Percentiles rank a stretch among this genome's conserved stretches.
These are phyloP conservation scores for Cloeon dipterum DNA, from an alignment of 2,888 invertebrate genomes.

Conservation along the genomic window DNA sequence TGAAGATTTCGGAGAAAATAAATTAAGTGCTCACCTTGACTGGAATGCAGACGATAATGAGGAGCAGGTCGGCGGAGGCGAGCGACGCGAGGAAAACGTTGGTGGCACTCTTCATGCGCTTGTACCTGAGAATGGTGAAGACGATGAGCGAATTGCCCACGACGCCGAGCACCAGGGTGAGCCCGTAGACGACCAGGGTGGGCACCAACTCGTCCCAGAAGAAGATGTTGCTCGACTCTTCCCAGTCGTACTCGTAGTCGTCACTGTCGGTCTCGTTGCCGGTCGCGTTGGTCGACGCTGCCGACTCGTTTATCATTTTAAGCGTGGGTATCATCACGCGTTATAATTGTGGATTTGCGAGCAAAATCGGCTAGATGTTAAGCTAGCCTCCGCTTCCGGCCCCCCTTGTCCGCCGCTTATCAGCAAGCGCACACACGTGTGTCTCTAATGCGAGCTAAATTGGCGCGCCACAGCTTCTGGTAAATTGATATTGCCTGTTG, in stretches of 20 bases:
- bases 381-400: too few species aligned
- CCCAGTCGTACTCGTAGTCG: constrained; percentile 23
- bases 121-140: constrained; percentile 23
- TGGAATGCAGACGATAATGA: constrained; percentile 44
- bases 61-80: constrained; percentile 40
- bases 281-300: not conserved
- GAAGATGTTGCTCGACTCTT: constrained; percentile 22
- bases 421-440: too few species aligned
- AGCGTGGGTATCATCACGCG: too few species aligned
- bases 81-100: constrained; percentile 44
- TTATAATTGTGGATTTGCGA: too few species aligned
- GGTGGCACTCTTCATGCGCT: constrained; percentile 24
- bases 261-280: constrained; percentile 10
- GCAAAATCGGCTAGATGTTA: too few species aligned
- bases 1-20: too few species aligned
- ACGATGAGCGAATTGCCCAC: constrained; percentile 29
- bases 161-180: constrained; percentile 33
- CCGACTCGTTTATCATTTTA: not conserved
- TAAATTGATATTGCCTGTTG: too few species aligned
- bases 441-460: too few species aligned
- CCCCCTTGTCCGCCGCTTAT: too few species aligned
- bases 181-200: constrained; percentile 28
- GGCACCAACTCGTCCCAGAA: constrained; percentile 30
- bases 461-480: too few species aligned
- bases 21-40: constrained; percentile 47